These are phyloP conservation scores for Muscicapa striata DNA, from an alignment of 2,797 vertebrate species.

Conservation along the genomic window DNA sequence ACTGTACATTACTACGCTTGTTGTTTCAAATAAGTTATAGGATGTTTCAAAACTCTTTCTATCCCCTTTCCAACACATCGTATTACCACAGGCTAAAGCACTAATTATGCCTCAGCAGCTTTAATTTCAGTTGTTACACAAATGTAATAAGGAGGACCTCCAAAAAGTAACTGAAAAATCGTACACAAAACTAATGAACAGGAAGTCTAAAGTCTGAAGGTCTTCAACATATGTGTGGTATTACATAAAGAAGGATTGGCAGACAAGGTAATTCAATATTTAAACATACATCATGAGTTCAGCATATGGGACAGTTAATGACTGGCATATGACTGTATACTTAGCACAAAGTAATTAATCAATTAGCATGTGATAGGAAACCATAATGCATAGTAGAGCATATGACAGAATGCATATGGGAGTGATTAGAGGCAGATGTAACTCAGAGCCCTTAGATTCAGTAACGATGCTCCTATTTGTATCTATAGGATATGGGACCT, in stretches of 20 bases:
- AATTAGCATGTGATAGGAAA: not conserved
- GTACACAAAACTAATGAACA: not conserved
- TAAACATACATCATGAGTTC: not conserved
- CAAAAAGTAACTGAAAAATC: not conserved
- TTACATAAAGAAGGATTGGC: not conserved
- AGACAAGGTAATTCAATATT: not conserved
- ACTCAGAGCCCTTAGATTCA: not conserved
- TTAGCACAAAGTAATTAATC: slow-evolving; percentile 18
- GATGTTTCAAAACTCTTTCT: not conserved
- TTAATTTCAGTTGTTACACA: not conserved
- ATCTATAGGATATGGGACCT: not conserved
- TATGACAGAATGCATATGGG: not conserved
- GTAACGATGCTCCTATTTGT: not conserved
- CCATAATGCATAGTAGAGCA: not conserved
- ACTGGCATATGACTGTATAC: not conserved
- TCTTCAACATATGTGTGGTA: not conserved
- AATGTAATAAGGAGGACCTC: not conserved
- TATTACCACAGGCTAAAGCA: not conserved
- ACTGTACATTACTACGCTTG: not conserved
- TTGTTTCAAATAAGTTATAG: not conserved
- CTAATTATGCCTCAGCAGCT: not conserved
- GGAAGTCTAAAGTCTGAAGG: not conserved
- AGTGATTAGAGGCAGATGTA: not conserved
- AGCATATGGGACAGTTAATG: not conserved
- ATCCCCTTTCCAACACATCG: not conserved